Base-by-base conservation (phyloP, 2,888 invertebrate species). In the Folsomia manolachei region DNA sequence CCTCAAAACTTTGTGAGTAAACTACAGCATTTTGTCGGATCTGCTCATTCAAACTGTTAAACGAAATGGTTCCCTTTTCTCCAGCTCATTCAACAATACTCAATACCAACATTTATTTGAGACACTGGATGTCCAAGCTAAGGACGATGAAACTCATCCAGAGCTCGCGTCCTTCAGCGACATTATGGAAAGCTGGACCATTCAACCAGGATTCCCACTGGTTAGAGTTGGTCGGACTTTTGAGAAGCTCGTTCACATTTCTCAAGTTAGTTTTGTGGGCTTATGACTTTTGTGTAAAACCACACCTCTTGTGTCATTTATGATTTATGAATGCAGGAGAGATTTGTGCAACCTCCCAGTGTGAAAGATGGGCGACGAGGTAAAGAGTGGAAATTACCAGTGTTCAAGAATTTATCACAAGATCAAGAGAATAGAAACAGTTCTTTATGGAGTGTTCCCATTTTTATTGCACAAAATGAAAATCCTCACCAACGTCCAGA, bases 111-210 rank as follows among this genome's bases (percentile, higher is more conserved):
- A 78, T 26, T 67, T 80, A 2, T 80, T 79, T 52, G 63, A 56
- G 1, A 24, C 68, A 24, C 18, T 80, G 21, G 72, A 75, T 19
- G 39, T 21, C 18, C 27, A 24, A 14, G 72, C 70, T 7, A 24
- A 26, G 18, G 39, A 23, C 1, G 61, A 70, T 2, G 61, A 61
- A 18, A 64, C 26, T 39, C 27, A 70, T n/a, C 73, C 71, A 9
- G 26, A 66, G 52, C 21, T 60, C 2, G 67, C 72, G 1, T n/a
- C 56, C 2, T 27, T 77, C 1, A 69, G 70, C 27, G 67, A 68
- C 9, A 72, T 78, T 18, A 78, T 78, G 78, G 70, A 78, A 23
- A 64, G 73, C 26, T 78, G 74, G 76, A 73, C 75, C 2, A 64
- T 70, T 4, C 71, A 78, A 27, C 51, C 70, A 24, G 78, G 78